Evolutionary conservation across 2,888 invertebrate species (phyloP).

Genomic region (Cheilosia variabilis): DNA sequence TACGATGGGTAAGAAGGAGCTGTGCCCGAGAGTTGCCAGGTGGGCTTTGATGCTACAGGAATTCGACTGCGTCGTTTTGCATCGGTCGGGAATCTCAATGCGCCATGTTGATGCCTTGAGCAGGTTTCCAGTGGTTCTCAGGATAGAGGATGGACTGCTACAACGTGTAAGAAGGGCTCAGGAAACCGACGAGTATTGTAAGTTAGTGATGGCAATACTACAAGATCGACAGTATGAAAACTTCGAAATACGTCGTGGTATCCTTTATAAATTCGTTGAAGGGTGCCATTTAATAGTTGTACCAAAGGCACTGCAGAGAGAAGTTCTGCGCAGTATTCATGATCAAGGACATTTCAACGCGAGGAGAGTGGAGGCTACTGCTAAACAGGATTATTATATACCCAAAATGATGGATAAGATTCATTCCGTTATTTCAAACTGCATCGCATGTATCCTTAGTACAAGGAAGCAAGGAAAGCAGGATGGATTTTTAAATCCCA

Average conservation of each 20-base stretch:
- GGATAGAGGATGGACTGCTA: constrained; percentile 14
- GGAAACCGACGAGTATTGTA: not conserved
- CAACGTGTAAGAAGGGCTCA: not conserved
- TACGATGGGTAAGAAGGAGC: constrained; percentile 32
- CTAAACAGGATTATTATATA: too few species aligned
- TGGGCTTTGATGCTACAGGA: constrained; percentile 37
- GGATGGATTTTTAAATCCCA: constrained; percentile 3
- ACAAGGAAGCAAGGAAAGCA: not conserved
- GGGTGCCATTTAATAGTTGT: not conserved
- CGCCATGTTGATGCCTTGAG: constrained; percentile 17
- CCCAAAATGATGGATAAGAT: too few species aligned
- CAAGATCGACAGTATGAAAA: not conserved
- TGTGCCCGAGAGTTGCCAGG: constrained; percentile 30
- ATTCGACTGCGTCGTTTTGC: constrained; percentile 18
- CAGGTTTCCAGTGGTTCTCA: not conserved
- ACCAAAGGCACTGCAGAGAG: too few species aligned
- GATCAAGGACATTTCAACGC: too few species aligned
- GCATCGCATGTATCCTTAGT: not conserved
- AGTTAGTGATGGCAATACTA: not conserved
- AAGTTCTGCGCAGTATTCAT: too few species aligned
- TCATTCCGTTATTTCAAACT: not conserved
- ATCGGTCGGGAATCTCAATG: constrained; percentile 14
- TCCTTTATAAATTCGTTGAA: not conserved
- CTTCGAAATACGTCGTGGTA: not conserved
- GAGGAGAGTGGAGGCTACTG: too few species aligned